These are phyloP conservation scores for Idaea biselata DNA, from an alignment of 2,888 invertebrate genomes.

Conservation along the genomic window DNA sequence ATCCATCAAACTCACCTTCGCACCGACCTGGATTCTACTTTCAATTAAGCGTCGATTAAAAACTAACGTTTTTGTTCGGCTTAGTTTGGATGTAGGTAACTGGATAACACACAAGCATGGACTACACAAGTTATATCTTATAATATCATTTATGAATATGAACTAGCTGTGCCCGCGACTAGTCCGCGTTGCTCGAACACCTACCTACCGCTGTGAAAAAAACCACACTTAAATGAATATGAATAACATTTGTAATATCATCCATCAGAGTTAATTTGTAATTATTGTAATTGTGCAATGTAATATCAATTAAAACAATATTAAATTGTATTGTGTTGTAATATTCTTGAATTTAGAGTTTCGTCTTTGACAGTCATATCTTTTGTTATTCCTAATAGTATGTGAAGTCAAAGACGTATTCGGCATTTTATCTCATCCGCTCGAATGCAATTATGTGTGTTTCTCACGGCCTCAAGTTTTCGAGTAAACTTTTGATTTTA, in stretches of 20 bases:
- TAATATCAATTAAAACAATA: not conserved
- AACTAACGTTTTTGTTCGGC: constrained; percentile 1
- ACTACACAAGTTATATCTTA: too few relatives aligned
- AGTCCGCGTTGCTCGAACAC: too few relatives aligned
- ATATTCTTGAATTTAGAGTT: not conserved
- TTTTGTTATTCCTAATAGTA: constrained; percentile 16
- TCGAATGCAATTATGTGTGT: constrained; percentile 55
- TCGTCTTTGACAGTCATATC: not conserved
- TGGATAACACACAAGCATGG: too few relatives aligned
- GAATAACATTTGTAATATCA: too few relatives aligned
- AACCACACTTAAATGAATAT: too few relatives aligned
- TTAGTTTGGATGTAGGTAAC: not conserved
- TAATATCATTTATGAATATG: too few relatives aligned
- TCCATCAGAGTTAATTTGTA: too few relatives aligned
- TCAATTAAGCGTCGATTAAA: constrained; percentile 47
- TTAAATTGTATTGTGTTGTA: not conserved
- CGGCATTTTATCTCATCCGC: constrained; percentile 66
- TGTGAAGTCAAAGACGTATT: constrained; percentile 22
- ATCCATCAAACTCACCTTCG: constrained; percentile 67
- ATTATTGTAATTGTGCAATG: too few relatives aligned
- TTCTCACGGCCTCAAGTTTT: constrained; percentile 63
- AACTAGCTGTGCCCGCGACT: too few relatives aligned
- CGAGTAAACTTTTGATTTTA: constrained; percentile 31
- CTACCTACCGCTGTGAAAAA: too few relatives aligned
- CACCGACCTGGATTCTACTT: constrained; percentile 62